Evolutionary conservation across 2,113 vertebrate genomes (phyloP).

Genomic region (Ictidomys tridecemlineatus): DNA sequence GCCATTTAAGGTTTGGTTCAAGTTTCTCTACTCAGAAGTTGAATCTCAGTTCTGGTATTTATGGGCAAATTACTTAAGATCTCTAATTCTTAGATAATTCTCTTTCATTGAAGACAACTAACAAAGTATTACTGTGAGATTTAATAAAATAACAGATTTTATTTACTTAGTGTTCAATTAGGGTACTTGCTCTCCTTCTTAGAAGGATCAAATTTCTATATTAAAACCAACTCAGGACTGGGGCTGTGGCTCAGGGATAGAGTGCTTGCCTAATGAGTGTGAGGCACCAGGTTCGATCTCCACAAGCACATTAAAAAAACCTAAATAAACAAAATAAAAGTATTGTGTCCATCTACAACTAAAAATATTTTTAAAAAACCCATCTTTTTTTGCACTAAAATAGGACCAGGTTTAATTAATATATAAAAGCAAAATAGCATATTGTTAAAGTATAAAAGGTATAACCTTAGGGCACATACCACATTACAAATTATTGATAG

Average conservation of each 20-base stretch:
- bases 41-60: not conserved
- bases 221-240: not conserved
- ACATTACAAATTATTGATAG: not conserved
- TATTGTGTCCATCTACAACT: no score
- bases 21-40: not conserved
- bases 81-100: not conserved
- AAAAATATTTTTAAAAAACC: no score
- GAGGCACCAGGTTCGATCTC: no score
- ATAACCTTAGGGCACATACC: not conserved
- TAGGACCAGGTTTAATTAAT: not conserved
- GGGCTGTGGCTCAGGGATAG: no score
- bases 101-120: not conserved
- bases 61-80: not conserved
- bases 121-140: not conserved
- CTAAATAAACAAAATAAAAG: no score
- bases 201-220: not conserved
- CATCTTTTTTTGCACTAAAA: not conserved
- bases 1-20: not conserved
- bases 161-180: not conserved
- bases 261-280: no score
- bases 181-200: not conserved
- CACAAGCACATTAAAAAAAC: no score
- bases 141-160: not conserved
- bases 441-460: conserved; percentile 32
- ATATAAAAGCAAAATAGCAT: not conserved